These are phyloP conservation scores for Cololabis saira DNA, from an alignment of 2,113 vertebrate genomes.

Conservation along the genomic window DNA sequence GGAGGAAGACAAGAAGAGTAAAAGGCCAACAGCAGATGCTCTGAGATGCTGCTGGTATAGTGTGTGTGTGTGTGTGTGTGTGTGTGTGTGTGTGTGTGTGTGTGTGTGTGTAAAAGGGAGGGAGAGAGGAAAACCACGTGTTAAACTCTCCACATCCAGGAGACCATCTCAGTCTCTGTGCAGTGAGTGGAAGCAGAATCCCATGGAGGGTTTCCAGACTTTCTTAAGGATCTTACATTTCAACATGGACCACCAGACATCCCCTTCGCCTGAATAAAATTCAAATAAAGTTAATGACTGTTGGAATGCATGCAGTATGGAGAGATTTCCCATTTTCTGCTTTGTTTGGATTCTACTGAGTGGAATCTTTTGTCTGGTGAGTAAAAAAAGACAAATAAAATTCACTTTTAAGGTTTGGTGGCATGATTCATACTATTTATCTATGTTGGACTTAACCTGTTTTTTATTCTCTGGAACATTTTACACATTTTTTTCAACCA, in stretches of 20 bases:
- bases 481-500: too few relatives aligned
- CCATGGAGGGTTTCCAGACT: constrained; percentile 6
- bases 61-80: neutral
- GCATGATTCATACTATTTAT: too few relatives aligned
- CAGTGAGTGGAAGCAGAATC: constrained; percentile 34
- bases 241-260: constrained; percentile 16
- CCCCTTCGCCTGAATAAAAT: constrained; percentile 11
- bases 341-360: constrained; percentile 85
- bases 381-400: constrained; percentile 23
- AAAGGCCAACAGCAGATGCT: too few relatives aligned
- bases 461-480: too few relatives aligned
- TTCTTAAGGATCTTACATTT: neutral
- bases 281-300: constrained; percentile 27
- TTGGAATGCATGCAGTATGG: constrained; percentile 55
- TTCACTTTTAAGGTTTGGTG: neutral
- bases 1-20: too few relatives aligned
- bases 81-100: neutral
- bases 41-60: neutral
- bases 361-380: constrained; percentile 86
- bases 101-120: neutral
- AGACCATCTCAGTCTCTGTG: constrained; percentile 35
- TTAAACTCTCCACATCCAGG: constrained; percentile 27
- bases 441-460: too few relatives aligned
- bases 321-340: constrained; percentile 80
- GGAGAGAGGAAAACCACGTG: constrained; percentile 15